Evolutionary conservation across 2,888 invertebrate species (phyloP).

Genomic region (Pantelozetes paolii): DNA sequence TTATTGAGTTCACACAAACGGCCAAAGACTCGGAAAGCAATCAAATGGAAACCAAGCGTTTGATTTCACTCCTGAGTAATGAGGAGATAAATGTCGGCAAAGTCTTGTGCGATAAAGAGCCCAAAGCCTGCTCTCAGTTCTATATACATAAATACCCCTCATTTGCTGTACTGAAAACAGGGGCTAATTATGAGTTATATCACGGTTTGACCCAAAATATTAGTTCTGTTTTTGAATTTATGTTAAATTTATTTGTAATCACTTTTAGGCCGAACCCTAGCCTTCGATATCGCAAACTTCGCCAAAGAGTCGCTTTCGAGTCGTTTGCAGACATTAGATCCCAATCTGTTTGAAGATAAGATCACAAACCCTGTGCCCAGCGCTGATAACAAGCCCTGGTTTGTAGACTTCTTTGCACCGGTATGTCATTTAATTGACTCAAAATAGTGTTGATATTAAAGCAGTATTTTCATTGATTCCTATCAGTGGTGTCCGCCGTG

Average conservation of each 20-base stretch:
- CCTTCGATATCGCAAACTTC: slow-evolving; percentile 61
- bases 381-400: slow-evolving; percentile 57
- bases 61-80: slow-evolving; percentile 60
- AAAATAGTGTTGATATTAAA: not conserved
- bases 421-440: slow-evolving; percentile 51
- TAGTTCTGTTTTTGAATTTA: too few species aligned
- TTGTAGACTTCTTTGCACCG: slow-evolving; percentile 71
- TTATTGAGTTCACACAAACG: slow-evolving; percentile 54
- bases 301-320: slow-evolving; percentile 59
- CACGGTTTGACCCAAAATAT: slow-evolving; percentile 59
- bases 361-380: slow-evolving; percentile 47
- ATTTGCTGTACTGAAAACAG: slow-evolving; percentile 69
- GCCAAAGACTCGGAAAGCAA: slow-evolving; percentile 51
- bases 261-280: slow-evolving; percentile 56
- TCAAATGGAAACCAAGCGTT: slow-evolving; percentile 60
- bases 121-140: slow-evolving; percentile 52
- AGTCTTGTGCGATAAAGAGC: slow-evolving; percentile 53
- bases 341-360: slow-evolving; percentile 52
- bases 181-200: slow-evolving; percentile 70
- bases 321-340: slow-evolving; percentile 53
- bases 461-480: too few species aligned
- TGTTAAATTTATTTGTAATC: not conserved
- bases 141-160: slow-evolving; percentile 59
- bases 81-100: slow-evolving; percentile 53
- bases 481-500: slow-evolving; percentile 72